A percentile compares a stretch with the other conserved stretches of the same genome.
phyloP scores from a whole-genome alignment of 2,797 vertebrate genomes.

The Florisuga fusca region DNA sequence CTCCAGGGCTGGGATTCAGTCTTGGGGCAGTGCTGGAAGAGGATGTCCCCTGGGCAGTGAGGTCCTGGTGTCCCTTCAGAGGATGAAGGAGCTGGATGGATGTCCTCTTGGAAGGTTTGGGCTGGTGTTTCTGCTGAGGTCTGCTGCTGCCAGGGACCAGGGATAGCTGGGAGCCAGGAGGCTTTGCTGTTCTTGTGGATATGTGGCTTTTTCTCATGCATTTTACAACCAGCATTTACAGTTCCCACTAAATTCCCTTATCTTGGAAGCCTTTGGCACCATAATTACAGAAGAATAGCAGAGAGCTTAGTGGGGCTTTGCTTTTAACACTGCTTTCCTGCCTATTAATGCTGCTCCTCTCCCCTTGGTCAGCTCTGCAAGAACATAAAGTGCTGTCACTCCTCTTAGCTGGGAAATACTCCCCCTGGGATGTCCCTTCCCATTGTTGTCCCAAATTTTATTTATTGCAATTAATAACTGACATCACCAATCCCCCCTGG shows the following conservation, averaged over 20 bases:
- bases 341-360: neutral
- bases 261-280: conserved; percentile 34
- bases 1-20: neutral
- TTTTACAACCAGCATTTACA: neutral
- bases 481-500: neutral
- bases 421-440: neutral
- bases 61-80: neutral
- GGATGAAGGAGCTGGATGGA: neutral
- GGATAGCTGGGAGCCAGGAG: neutral
- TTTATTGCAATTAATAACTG: too few relatives aligned
- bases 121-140: neutral
- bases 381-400: neutral
- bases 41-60: neutral
- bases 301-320: neutral
- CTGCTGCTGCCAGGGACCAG: neutral
- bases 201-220: neutral
- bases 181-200: neutral
- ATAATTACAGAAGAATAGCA: neutral
- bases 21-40: neutral
- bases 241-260: conserved; percentile 17
- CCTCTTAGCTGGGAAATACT: neutral
- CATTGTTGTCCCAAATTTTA: too few relatives aligned
- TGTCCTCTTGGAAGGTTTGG: neutral
- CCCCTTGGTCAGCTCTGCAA: neutral
- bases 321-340: neutral